These are phyloP conservation scores for Anthopleura sola DNA, from an alignment of 64 coral and sea anemone species.

Conservation along the genomic window DNA sequence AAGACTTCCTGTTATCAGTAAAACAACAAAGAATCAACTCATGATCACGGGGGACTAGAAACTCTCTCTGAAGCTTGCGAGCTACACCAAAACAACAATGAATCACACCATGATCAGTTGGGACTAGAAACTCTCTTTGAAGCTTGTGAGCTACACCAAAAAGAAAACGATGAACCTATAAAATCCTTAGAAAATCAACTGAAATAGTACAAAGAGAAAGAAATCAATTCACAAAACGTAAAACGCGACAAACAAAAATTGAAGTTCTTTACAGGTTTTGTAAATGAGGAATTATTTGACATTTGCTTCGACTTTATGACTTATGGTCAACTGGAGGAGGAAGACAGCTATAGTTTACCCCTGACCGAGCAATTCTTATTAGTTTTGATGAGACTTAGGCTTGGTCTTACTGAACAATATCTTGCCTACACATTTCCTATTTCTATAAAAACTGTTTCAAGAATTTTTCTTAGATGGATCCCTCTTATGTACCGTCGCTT, in stretches of 20 bases:
- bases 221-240: conserved; percentile 35
- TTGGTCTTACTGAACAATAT: conserved; percentile 28
- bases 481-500: conserved; percentile 12
- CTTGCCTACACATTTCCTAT: conserved; percentile 32
- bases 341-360: conserved; percentile 21
- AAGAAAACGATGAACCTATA: conserved; percentile 16
- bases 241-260: conserved; percentile 41
- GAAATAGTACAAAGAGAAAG: conserved; percentile 21
- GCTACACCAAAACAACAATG: conserved; percentile 13
- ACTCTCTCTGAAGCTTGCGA: conserved; percentile 11
- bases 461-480: conserved; percentile 36
- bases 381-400: conserved; percentile 28
- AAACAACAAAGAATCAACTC: conserved; percentile 11
- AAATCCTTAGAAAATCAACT: conserved; percentile 28
- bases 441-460: conserved; percentile 23
- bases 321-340: conserved; percentile 31
- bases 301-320: conserved; percentile 42
- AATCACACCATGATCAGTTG: background rate
- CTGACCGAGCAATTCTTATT: conserved; percentile 33
- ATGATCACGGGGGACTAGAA: conserved; percentile 12
- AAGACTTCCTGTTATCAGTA: conserved; percentile 15
- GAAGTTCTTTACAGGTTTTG: conserved; percentile 26
- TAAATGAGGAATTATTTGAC: conserved; percentile 44
- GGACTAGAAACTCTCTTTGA: conserved; percentile 5
- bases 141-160: conserved; percentile 14